Percentiles rank a stretch among this genome's conserved stretches.
Conservation (phyloP, 2,888 invertebrate species). For the Chaetogeoica ovagalla region DNA sequence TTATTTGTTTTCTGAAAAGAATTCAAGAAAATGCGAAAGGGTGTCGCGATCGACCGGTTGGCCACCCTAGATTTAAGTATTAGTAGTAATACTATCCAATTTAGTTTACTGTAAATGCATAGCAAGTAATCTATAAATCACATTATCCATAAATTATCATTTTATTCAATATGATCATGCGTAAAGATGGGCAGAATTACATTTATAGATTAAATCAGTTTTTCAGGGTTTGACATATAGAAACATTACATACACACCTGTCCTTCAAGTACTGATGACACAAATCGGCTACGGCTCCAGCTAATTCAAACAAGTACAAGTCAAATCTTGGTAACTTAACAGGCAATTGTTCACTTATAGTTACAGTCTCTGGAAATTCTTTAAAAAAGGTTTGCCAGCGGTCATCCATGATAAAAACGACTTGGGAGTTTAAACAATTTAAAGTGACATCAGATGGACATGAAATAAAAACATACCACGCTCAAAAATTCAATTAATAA, state of each 20-base stretch:
- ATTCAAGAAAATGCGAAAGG: too few species aligned
- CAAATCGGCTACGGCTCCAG: constrained; percentile 77
- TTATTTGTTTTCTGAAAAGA: too few species aligned
- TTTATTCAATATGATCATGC: too few species aligned
- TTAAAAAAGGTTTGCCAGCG: constrained; percentile 36
- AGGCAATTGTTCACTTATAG: constrained; percentile 69
- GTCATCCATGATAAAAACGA: constrained; percentile 20
- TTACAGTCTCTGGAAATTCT: constrained; percentile 29
- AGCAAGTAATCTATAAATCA: too few species aligned
- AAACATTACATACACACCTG: constrained; percentile 65
- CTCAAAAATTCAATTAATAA: too few species aligned
- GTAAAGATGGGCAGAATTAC: too few species aligned
- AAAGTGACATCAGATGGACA: background rate
- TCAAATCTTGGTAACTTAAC: constrained; percentile 65
- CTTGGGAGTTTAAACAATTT: background rate
- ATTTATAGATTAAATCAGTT: background rate
- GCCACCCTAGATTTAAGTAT: too few species aligned
- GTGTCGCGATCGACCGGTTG: too few species aligned
- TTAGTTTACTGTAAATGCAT: too few species aligned
- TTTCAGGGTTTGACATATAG: background rate
- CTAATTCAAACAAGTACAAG: constrained; percentile 67
- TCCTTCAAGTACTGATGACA: constrained; percentile 74
- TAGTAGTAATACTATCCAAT: too few species aligned
- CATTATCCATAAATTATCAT: too few species aligned
- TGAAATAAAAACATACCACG: background rate